phyloP scores from a whole-genome alignment of 2,797 vertebrate species.

The Characodon lateralis region DNA sequence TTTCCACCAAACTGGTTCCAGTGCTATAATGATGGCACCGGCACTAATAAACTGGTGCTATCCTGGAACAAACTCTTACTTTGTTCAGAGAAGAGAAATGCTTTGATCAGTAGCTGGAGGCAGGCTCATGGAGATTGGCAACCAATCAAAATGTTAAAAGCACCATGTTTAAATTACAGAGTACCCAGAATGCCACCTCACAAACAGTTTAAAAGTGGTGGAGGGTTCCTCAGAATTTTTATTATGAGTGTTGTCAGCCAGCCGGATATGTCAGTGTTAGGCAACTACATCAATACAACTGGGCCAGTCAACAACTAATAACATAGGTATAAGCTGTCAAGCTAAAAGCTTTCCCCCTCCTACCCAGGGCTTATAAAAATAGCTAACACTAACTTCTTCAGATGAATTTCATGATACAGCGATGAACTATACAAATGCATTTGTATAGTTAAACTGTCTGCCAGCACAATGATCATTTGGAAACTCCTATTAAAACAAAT shows the following conservation, averaged over 20 bases:
- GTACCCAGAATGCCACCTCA: not conserved
- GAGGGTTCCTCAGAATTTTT: not conserved
- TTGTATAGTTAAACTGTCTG: not conserved
- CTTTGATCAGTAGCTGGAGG: not conserved
- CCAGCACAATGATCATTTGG: not conserved
- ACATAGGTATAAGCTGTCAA: not conserved
- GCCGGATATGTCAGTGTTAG: not conserved
- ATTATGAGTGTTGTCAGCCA: not conserved
- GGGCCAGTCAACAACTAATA: not conserved
- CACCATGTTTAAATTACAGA: not conserved
- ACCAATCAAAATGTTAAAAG: not conserved
- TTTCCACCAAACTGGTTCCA: not conserved
- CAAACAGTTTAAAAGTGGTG: not conserved
- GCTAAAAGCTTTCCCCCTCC: no score
- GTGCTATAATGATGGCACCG: not conserved
- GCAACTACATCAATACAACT: not conserved
- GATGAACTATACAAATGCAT: not conserved
- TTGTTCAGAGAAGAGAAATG: not conserved
- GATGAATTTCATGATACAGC: not conserved
- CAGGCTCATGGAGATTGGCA: not conserved
- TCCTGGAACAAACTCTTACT: not conserved
- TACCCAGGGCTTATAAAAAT: not conserved
- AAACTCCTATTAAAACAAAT: not conserved
- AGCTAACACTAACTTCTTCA: not conserved
- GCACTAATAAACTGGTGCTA: not conserved